These are phyloP conservation scores for Botia almorhae DNA, from an alignment of 2,797 vertebrate species.

Conservation along the genomic window DNA sequence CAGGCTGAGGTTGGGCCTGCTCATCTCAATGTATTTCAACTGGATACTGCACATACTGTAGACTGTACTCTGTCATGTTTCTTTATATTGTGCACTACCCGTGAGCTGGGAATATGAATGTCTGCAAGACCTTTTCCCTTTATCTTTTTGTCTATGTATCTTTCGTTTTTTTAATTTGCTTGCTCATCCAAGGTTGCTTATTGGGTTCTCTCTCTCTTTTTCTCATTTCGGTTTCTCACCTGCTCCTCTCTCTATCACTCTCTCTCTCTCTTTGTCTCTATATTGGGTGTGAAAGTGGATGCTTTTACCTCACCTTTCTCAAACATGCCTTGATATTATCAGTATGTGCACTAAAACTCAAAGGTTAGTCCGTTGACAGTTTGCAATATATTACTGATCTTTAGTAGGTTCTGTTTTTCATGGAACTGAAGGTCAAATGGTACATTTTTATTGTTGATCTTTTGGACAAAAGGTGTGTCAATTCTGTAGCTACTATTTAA, in stretches of 20 bases:
- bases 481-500: slow-evolving; percentile 37
- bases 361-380: slow-evolving; percentile 71
- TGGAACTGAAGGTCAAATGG: slow-evolving; percentile 71
- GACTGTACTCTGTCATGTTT: slow-evolving; percentile 1
- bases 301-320: slow-evolving; percentile 63
- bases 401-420: slow-evolving; percentile 68
- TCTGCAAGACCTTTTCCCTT: background rate
- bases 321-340: slow-evolving; percentile 65
- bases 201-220: slow-evolving; percentile 56
- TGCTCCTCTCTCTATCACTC: background rate
- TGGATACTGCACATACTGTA: slow-evolving; percentile 15
- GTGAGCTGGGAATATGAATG: background rate
- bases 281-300: slow-evolving; percentile 56
- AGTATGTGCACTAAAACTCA: slow-evolving; percentile 74
- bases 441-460: slow-evolving; percentile 54
- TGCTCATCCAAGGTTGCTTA: slow-evolving; percentile 21
- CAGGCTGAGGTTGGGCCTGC: slow-evolving; percentile 20
- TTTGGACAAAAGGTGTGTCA: slow-evolving; percentile 65
- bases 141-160: slow-evolving; percentile 2
- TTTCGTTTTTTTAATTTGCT: slow-evolving; percentile 1
- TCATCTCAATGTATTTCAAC: slow-evolving; percentile 23
- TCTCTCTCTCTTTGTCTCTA: slow-evolving; percentile 55
- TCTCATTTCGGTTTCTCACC: slow-evolving; percentile 63
- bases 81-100: background rate
- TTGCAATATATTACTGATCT: slow-evolving; percentile 74